phyloP scores from a whole-genome alignment of 1,140 invertebrate species.

The Drosophila paulistorum region DNA sequence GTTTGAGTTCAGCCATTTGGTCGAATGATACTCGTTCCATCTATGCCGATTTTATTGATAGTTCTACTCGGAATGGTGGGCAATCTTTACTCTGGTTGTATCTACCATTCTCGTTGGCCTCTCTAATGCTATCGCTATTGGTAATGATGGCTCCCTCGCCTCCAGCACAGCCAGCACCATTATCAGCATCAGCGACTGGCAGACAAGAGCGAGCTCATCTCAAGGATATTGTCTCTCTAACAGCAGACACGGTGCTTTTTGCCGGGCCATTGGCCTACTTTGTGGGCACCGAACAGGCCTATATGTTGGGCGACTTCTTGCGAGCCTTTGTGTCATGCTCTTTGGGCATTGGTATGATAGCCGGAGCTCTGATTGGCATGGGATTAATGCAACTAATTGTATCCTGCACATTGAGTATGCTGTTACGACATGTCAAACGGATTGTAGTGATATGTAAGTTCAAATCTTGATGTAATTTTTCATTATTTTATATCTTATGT shows the following conservation, averaged over 20 bases:
- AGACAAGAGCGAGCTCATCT: slow-evolving; percentile 56
- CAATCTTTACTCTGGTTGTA: slow-evolving; percentile 85
- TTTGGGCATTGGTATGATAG: slow-evolving; percentile 85
- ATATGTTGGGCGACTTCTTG: slow-evolving; percentile 87
- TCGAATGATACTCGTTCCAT: slow-evolving; percentile 49
- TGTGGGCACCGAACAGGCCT: slow-evolving; percentile 88
- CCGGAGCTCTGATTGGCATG: slow-evolving; percentile 86
- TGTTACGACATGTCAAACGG: slow-evolving; percentile 86
- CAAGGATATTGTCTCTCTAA: slow-evolving; percentile 70
- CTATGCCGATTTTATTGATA: slow-evolving; percentile 66
- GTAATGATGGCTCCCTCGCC: slow-evolving; percentile 59
- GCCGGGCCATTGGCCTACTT: slow-evolving; percentile 87
- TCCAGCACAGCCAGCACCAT: slow-evolving; percentile 59
- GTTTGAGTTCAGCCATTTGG: slow-evolving; percentile 21
- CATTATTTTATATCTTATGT: neutral
- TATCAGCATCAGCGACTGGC: slow-evolving; percentile 14
- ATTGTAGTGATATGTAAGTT: slow-evolving; percentile 86
- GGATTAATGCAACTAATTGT: slow-evolving; percentile 87
- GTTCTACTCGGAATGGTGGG: slow-evolving; percentile 73
- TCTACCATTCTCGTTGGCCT: slow-evolving; percentile 84
- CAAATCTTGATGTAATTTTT: no score
- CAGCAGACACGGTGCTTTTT: slow-evolving; percentile 84
- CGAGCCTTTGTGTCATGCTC: slow-evolving; percentile 85
- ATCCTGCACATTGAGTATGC: slow-evolving; percentile 87
- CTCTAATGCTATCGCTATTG: slow-evolving; percentile 84